These are phyloP conservation scores for Platycnemis pennipes DNA, from an alignment of 2,888 invertebrate genomes.

Conservation along the genomic window DNA sequence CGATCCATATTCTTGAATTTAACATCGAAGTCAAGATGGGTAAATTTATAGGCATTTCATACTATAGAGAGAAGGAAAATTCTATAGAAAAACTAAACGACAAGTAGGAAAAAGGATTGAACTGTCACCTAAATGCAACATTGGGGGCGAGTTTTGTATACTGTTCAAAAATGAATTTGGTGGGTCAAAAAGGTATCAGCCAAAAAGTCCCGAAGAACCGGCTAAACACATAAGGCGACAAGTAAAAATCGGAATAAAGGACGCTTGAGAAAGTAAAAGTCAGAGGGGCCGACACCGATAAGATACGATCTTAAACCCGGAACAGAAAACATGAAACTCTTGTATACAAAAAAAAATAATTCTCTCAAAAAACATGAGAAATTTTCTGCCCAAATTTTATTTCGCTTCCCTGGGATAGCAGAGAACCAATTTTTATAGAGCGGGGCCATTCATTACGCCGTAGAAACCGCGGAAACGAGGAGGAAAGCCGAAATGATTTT, in stretches of 20 bases:
- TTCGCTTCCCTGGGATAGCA: background rate
- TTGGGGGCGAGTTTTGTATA: too few species aligned
- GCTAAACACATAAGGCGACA: too few species aligned
- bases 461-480: background rate
- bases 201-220: too few species aligned
- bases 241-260: background rate
- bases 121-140: too few species aligned
- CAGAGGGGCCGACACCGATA: background rate
- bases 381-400: background rate
- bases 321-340: background rate
- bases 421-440: background rate
- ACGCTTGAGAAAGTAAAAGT: background rate
- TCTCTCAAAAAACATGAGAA: background rate
- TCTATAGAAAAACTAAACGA: too few species aligned
- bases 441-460: background rate
- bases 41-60: too few species aligned
- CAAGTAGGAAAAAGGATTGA: too few species aligned
- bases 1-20: too few species aligned
- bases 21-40: too few species aligned
- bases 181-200: too few species aligned
- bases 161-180: too few species aligned
- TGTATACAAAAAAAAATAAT: background rate
- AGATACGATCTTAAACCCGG: background rate
- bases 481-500: background rate
- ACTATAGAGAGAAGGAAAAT: too few species aligned